Percentiles rank a stretch among this genome's conserved stretches.
These are phyloP conservation scores for Anadara kagoshimensis DNA, from an alignment of 1,140 invertebrate species.

Conservation along the genomic window DNA sequence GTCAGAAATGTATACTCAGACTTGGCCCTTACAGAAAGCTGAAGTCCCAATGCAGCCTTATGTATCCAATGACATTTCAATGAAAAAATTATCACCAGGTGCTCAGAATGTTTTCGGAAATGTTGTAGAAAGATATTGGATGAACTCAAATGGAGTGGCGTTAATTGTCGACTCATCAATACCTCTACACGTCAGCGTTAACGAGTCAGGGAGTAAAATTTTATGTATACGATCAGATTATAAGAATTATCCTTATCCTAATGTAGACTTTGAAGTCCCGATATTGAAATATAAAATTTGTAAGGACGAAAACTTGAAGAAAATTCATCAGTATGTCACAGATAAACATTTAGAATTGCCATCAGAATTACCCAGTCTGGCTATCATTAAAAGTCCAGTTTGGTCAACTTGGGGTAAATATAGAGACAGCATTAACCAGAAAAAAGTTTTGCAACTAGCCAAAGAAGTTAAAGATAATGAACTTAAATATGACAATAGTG, in stretches of 20 bases:
- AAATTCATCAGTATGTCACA: slow-evolving; percentile 49
- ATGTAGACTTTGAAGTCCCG: slow-evolving; percentile 24
- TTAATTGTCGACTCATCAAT: slow-evolving; percentile 58
- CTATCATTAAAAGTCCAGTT: slow-evolving; percentile 85
- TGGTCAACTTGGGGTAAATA: slow-evolving; percentile 94
- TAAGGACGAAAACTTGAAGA: slow-evolving; percentile 49
- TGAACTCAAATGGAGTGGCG: slow-evolving; percentile 65
- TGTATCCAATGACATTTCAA: slow-evolving; percentile 45
- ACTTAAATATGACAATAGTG: slow-evolving; percentile 75
- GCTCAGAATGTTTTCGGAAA: slow-evolving; percentile 44
- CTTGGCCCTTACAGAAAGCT: slow-evolving; percentile 73
- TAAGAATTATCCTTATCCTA: slow-evolving; percentile 29
- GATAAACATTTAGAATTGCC: slow-evolving; percentile 52
- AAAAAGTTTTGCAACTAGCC: slow-evolving; percentile 80
- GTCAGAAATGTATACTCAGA: slow-evolving; percentile 67
- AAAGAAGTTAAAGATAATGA: slow-evolving; percentile 78
- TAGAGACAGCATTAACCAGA: slow-evolving; percentile 79
- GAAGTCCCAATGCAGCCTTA: slow-evolving; percentile 56
- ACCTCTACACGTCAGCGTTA: slow-evolving; percentile 65
- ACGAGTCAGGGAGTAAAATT: slow-evolving; percentile 40
- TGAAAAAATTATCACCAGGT: slow-evolving; percentile 19
- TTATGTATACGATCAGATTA: slow-evolving; percentile 55
- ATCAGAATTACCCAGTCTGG: slow-evolving; percentile 78
- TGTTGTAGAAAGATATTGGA: slow-evolving; percentile 66
- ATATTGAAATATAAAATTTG: slow-evolving; percentile 60